Evolutionary conservation across 37 sponge, comb jelly and placozoan genomes (phyloP).

Genomic region (Chondrilla cf. caribensis): DNA sequence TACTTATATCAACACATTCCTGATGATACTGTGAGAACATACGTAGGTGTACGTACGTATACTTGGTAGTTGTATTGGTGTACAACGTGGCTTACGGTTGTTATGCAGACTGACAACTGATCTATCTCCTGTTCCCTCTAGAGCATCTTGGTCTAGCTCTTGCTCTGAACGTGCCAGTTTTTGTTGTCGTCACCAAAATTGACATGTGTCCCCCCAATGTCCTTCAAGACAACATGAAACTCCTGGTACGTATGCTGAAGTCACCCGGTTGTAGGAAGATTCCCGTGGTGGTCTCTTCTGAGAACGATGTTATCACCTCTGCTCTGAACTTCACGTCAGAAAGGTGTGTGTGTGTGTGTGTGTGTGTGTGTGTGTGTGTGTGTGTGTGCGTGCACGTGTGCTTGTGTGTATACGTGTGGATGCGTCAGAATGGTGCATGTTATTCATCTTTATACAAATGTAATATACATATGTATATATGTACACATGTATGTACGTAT

Average conservation of each 20-base stretch:
- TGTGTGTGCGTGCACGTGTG: conserved; percentile 17
- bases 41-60: too few relatives aligned
- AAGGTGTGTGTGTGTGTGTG: conserved; percentile 42
- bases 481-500: not conserved
- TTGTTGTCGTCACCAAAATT: conserved; percentile 98
- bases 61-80: too few relatives aligned
- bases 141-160: conserved; percentile 97
- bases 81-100: too few relatives aligned
- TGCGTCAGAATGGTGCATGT: not conserved
- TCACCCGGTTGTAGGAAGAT: conserved; percentile 99
- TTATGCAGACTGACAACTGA: too few relatives aligned
- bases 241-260: conserved; percentile 87
- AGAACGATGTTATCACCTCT: conserved; percentile 94
- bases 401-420: not conserved
- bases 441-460: not conserved
- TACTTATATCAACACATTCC: too few relatives aligned
- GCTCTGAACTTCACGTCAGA: conserved; percentile 97
- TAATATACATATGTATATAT: not conserved
- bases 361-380: not conserved
- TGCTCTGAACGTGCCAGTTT: conserved; percentile 97
- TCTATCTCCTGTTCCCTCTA: not conserved
- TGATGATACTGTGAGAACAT: too few relatives aligned
- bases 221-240: conserved; percentile 92
- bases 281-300: conserved; percentile 78
- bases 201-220: conserved; percentile 99